These are phyloP conservation scores for Acanthurus lineatus DNA, from an alignment of 2,797 vertebrate species.

Conservation along the genomic window DNA sequence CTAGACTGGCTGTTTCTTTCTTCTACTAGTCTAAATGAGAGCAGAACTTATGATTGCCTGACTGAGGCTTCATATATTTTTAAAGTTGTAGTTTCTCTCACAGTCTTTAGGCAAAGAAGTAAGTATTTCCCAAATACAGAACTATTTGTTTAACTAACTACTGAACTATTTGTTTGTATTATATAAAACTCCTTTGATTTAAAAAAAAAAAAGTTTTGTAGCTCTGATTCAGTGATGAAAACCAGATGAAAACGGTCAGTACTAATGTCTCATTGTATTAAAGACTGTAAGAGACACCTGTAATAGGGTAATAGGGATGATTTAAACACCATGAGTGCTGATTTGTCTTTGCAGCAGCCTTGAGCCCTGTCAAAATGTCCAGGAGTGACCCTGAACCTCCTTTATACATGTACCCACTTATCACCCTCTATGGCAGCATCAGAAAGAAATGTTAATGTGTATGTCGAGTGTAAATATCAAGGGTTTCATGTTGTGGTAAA, in stretches of 20 bases:
- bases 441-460: constrained; percentile 39
- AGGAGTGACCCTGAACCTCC: constrained; percentile 57
- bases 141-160: no score
- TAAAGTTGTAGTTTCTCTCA: no score
- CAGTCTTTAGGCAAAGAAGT: no score
- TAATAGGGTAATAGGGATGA: not conserved
- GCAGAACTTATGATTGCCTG: no score
- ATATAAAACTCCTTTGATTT: no score
- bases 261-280: not conserved
- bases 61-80: not conserved
- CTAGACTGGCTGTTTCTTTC: no score
- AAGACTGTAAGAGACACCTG: constrained; percentile 11
- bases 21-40: no score
- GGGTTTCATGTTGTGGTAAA: not conserved
- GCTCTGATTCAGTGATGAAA: no score
- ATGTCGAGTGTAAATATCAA: constrained; percentile 32
- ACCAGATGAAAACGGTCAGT: not conserved
- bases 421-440: constrained; percentile 45
- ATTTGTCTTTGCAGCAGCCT: constrained; percentile 26
- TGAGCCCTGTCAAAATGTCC: constrained; percentile 31
- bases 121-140: no score
- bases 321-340: constrained; percentile 21
- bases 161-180: no score
- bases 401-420: constrained; percentile 31
- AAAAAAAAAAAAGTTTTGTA: no score